phyloP scores from a whole-genome alignment of 2,797 vertebrate species.

The Hyperoplus lanceolatus region DNA sequence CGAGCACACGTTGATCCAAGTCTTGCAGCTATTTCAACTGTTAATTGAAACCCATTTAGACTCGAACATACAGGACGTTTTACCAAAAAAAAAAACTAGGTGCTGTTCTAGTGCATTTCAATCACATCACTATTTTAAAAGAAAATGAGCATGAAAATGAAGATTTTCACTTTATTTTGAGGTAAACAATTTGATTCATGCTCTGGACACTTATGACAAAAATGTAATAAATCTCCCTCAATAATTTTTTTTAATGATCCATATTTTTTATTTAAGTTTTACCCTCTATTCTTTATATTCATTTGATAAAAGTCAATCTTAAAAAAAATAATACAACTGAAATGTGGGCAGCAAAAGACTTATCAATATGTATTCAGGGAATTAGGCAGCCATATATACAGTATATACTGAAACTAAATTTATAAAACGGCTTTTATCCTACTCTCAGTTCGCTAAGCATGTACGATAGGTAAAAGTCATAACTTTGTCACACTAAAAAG shows the following conservation, averaged over 20 bases:
- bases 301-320: background rate
- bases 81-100: background rate
- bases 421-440: background rate
- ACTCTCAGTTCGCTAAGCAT: background rate
- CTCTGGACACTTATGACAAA: background rate
- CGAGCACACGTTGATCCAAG: background rate
- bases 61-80: background rate
- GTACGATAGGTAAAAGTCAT: background rate
- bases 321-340: constrained; percentile 2
- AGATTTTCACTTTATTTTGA: background rate
- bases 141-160: no score
- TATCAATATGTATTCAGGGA: background rate
- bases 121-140: background rate
- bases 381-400: no score
- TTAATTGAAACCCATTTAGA: background rate
- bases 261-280: no score
- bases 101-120: background rate
- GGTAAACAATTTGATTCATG: background rate
- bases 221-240: fast-evolving
- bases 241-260: background rate
- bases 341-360: background rate
- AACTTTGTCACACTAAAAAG: background rate
- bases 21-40: background rate
- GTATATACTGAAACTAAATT: no score
- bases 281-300: no score